phyloP scores from a whole-genome alignment of 92 coral and sea anemone genomes.

The Pocillopora meandrina region DNA sequence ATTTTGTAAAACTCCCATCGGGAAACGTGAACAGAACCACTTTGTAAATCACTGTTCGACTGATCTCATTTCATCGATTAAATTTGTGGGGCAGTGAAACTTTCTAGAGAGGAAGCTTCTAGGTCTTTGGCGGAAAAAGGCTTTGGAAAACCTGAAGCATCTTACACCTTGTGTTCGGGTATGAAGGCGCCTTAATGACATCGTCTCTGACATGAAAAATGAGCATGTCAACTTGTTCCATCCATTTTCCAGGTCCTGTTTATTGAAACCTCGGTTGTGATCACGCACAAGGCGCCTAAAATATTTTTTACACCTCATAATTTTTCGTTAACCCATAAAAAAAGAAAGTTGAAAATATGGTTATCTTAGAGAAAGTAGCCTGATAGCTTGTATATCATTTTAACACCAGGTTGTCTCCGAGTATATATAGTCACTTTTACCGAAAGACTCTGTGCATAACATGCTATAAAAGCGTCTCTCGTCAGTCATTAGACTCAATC shows the following conservation, averaged over 20 bases:
- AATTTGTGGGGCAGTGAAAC: neutral
- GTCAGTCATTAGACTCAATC: no score
- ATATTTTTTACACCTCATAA: neutral
- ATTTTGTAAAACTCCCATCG: neutral
- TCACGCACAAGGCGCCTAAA: neutral
- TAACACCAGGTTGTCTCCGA: no score
- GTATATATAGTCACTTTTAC: no score
- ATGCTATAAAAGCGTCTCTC: no score
- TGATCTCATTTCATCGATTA: neutral
- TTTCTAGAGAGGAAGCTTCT: neutral
- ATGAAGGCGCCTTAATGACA: conserved; percentile 21
- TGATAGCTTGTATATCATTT: no score
- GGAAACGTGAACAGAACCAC: neutral
- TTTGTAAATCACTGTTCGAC: neutral
- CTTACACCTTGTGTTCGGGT: neutral
- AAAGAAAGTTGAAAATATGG: no score
- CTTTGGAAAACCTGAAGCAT: neutral
- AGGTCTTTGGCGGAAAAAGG: neutral
- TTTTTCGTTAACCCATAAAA: no score
- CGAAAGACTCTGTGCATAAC: no score
- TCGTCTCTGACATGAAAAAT: conserved; percentile 10
- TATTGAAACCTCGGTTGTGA: neutral
- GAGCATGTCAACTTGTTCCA: neutral
- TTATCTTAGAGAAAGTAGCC: no score
- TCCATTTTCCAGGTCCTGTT: neutral